Conservation (phyloP, 2,113 vertebrate genomes). For the Solea senegalensis region DNA sequence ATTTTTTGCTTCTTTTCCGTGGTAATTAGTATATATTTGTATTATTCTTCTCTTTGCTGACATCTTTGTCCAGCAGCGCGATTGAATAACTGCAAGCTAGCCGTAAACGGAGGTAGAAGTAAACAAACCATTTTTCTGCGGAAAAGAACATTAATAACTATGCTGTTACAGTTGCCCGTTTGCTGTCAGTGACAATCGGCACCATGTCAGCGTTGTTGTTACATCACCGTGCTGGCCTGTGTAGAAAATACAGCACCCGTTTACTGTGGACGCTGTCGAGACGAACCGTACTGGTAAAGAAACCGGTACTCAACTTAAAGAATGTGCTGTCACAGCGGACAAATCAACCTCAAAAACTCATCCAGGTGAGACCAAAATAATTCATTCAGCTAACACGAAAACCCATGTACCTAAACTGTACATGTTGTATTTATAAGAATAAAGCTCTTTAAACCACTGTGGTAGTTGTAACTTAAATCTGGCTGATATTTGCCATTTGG, state of each 20-base stretch:
- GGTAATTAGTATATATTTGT: not conserved
- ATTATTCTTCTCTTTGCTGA: not conserved
- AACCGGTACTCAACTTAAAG: not conserved
- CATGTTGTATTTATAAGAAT: too few species aligned
- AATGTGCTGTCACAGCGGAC: conserved; percentile 27
- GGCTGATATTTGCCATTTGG: too few species aligned
- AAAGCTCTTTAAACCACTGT: too few species aligned
- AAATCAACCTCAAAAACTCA: conserved; percentile 36
- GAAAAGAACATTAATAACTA: not conserved
- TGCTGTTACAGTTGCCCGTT: not conserved
- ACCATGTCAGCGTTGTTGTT: conserved; percentile 74
- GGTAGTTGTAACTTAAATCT: too few species aligned
- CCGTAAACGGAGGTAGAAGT: not conserved
- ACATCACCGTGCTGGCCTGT: conserved; percentile 46
- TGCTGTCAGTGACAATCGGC: not conserved
- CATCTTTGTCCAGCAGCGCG: not conserved
- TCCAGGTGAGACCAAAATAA: conserved; percentile 60
- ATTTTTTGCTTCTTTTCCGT: not conserved
- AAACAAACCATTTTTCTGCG: not conserved
- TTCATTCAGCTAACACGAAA: not conserved
- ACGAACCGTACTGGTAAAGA: conserved; percentile 26
- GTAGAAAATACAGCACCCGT: conserved; percentile 43
- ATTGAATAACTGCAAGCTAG: conserved; percentile 52
- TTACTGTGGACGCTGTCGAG: conserved; percentile 42
- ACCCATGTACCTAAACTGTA: too few species aligned